Base-by-base conservation (phyloP, 1,140 invertebrate species). In the Nixonia krombeini region DNA sequence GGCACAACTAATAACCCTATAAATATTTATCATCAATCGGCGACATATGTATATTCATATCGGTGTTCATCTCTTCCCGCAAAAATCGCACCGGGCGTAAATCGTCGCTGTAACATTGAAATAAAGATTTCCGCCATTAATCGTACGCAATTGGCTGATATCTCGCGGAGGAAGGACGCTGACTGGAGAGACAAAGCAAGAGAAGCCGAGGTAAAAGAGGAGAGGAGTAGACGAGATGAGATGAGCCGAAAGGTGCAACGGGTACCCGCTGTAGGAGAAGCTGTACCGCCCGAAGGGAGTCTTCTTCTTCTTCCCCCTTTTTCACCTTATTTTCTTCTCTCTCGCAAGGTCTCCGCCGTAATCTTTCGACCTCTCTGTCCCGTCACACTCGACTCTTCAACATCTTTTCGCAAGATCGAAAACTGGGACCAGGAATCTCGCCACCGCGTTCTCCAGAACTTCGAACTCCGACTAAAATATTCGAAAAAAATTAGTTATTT, bases 281-380 rank as follows among this genome's bases (percentile, higher is more conserved):
- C 80, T 84, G 81, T 74, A 82, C 77, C 78, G 82, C 81, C 81
- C 44, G 73, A 63, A 82, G 82, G 79, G 72, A 75, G 49, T 42
- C 41, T 57, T 17, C 41, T 52, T 57, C 52, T 72, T 44, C 42
- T 65, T 66, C 46, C 26, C 53, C 67, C 41, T 58, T 33, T 52
- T 69, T 57, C 46, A 37, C 50, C 29, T 49, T 70, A 28, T 37
- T 38, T 44, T 46, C 31, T 12, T 64, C 58, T 53, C 53, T 46
- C 35, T 47, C 17, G 9, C 21, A 17, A 47, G 21, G 33, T 44
- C 23, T 31, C 29, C 2, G 25, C 33, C 13, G 42, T 41, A 49
- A 58, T 47, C 38, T 50, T 26, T 52, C 33, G 35, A 10, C 2
- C 28, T 47, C 26, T 33, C 31, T 47, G n/a, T 33, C 28, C 16